A percentile compares a stretch with the other conserved stretches of the same genome.
phyloP scores from a whole-genome alignment of 2,797 vertebrate genomes.

The Cheirogaleus major region DNA sequence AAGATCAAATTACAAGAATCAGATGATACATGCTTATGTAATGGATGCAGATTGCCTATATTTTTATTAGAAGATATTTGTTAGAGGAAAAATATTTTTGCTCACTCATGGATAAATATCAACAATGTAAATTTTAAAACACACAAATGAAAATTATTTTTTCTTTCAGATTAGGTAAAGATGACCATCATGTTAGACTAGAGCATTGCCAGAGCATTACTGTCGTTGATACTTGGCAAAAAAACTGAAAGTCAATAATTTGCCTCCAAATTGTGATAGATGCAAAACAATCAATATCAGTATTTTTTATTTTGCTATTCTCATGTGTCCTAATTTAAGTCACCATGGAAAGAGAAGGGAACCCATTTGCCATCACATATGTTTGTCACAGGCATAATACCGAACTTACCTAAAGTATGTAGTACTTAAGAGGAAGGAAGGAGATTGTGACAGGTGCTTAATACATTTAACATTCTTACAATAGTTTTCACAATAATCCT shows the following conservation, averaged over 20 bases:
- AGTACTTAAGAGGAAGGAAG: background rate
- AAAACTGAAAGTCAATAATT: background rate
- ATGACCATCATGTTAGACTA: background rate
- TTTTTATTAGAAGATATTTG: conserved; percentile 73
- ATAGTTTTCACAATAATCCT: background rate
- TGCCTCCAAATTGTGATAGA: background rate
- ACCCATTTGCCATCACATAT: background rate
- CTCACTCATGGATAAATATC: conserved; percentile 61
- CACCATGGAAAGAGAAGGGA: background rate
- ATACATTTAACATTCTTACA: background rate
- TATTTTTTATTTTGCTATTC: background rate
- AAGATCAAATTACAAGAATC: conserved; percentile 75
- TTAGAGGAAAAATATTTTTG: conserved; percentile 28
- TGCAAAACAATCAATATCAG: background rate
- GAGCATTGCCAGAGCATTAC: background rate
- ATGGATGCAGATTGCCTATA: conserved; percentile 39
- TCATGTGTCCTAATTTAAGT: background rate
- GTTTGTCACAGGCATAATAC: background rate
- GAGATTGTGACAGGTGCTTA: background rate
- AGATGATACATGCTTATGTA: conserved; percentile 63
- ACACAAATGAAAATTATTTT: background rate
- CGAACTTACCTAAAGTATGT: background rate
- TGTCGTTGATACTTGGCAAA: background rate
- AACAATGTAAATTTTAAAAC: conserved; percentile 74
- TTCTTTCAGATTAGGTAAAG: background rate